Conservation (phyloP, 2,888 invertebrate genomes). For the Leptopilina myrica region DNA sequence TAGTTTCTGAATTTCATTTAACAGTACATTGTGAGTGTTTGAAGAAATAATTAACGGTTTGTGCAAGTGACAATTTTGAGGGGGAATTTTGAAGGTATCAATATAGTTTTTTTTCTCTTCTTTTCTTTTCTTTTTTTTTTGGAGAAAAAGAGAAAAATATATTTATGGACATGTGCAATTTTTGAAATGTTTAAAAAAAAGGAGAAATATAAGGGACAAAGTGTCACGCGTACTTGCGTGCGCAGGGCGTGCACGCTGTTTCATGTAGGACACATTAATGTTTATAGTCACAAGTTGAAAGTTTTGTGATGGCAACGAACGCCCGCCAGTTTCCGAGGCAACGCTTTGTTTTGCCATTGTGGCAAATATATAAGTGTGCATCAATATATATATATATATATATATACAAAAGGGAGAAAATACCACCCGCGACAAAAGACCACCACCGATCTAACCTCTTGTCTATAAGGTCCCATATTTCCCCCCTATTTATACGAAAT, state of each 20-base stretch:
- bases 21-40: neutral
- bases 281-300: conserved; percentile 68
- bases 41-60: neutral
- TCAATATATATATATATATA: too few relatives aligned
- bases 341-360: conserved; percentile 74
- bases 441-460: conserved; percentile 29
- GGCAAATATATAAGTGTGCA: conserved; percentile 14
- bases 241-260: conserved; percentile 50
- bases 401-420: neutral
- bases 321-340: conserved; percentile 68
- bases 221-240: conserved; percentile 56
- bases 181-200: conserved; percentile 2
- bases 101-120: too few relatives aligned
- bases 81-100: neutral
- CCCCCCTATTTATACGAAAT: neutral
- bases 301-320: conserved; percentile 75
- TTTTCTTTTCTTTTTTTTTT: neutral
- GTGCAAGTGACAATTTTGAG: conserved; percentile 9
- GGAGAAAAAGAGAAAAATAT: conserved; percentile 10
- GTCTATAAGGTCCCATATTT: conserved; percentile 17
- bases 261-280: conserved; percentile 57
- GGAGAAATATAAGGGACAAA: conserved; percentile 27
- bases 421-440: conserved; percentile 50
- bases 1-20: too few relatives aligned
- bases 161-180: conserved; percentile 16